phyloP scores from a whole-genome alignment of 2,113 vertebrate genomes.

The Gambusia affinis region DNA sequence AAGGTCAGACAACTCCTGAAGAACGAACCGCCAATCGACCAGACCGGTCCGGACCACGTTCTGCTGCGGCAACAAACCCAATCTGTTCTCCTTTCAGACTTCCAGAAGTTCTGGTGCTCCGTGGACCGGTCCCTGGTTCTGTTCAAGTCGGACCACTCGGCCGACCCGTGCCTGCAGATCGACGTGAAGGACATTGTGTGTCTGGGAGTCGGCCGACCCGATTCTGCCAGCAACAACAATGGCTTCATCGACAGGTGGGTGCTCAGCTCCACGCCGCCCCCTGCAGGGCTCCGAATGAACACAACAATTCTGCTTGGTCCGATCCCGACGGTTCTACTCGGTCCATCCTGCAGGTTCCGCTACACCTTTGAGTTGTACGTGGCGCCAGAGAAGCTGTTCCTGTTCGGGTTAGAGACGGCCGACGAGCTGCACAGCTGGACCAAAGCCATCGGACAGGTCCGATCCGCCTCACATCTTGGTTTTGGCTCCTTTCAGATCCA shows the following conservation, averaged over 20 bases:
- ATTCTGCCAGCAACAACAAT: constrained; percentile 66
- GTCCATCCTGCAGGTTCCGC: constrained; percentile 80
- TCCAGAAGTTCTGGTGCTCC: constrained; percentile 87
- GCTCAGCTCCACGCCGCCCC: not conserved
- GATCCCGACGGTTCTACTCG: not conserved
- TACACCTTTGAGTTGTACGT: constrained; percentile 93
- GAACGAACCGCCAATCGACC: not conserved
- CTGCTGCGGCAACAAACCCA: not conserved
- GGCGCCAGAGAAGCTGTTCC: constrained; percentile 86
- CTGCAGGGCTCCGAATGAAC: not conserved
- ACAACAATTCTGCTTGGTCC: not conserved
- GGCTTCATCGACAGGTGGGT: constrained; percentile 80
- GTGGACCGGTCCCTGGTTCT: constrained; percentile 85
- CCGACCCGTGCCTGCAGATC: constrained; percentile 81
- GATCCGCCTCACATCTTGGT: not conserved
- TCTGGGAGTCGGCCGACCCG: constrained; percentile 82
- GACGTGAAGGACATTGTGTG: constrained; percentile 83
- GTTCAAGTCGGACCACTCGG: constrained; percentile 83
- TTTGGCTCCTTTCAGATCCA: not conserved
- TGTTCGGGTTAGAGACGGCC: constrained; percentile 87
- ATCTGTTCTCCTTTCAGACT: constrained; percentile 75
- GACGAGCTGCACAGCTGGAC: constrained; percentile 90
- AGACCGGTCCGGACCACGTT: not conserved
- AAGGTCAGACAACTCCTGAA: constrained; percentile 71
- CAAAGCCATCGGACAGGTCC: constrained; percentile 90